Evolutionary conservation across 2,888 invertebrate genomes (phyloP).

Genomic region (Sinopyrophorus schimmeli): DNA sequence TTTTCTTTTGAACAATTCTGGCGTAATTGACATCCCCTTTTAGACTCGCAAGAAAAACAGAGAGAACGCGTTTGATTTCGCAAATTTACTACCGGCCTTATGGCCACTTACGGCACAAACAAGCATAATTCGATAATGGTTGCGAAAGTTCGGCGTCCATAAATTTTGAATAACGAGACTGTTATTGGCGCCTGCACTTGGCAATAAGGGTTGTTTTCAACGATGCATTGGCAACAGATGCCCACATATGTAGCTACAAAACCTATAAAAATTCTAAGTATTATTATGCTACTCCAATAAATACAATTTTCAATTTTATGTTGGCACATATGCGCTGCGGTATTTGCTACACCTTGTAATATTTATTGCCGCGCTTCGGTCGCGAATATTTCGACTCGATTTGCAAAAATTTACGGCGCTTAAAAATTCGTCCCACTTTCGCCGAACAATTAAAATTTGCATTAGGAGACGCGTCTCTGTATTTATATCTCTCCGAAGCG

Average conservation of each 20-base stretch:
- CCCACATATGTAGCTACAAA: constrained; percentile 38
- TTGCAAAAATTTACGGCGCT: background rate
- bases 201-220: constrained; percentile 32
- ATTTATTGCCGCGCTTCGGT: too few relatives aligned
- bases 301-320: constrained; percentile 38
- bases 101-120: constrained; percentile 24
- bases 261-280: constrained; percentile 37
- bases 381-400: too few relatives aligned
- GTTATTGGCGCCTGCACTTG: constrained; percentile 31
- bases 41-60: too few relatives aligned
- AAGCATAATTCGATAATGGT: constrained; percentile 28
- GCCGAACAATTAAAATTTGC: too few relatives aligned
- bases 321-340: constrained; percentile 25
- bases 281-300: constrained; percentile 36
- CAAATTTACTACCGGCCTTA: too few relatives aligned
- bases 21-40: too few relatives aligned
- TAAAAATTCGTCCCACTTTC: background rate
- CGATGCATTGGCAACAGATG: constrained; percentile 32
- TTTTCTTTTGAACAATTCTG: too few relatives aligned
- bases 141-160: constrained; percentile 28
- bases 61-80: too few relatives aligned
- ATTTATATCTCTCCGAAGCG: constrained; percentile 13
- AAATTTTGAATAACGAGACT: constrained; percentile 30
- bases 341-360: constrained; percentile 27
- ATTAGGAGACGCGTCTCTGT: constrained; percentile 1